Conservation (phyloP, 2,113 vertebrate species). For the Redunca redunca region DNA sequence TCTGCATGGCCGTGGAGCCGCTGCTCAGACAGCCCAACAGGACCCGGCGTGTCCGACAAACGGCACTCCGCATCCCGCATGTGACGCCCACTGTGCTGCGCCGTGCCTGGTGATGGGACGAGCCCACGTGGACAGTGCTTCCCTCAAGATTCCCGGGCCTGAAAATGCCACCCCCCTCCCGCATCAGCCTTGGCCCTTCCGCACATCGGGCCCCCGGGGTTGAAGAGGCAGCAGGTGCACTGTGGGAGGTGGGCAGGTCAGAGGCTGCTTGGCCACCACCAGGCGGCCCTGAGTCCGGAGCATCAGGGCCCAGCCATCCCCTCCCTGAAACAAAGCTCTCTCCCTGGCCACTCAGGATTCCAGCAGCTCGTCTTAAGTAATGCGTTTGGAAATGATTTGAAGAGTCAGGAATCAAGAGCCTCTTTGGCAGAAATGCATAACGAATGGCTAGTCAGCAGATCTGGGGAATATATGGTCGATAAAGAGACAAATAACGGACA, state of each 20-base stretch:
- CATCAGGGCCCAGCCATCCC: not conserved
- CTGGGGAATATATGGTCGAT: not conserved
- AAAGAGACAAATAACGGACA: fast-evolving
- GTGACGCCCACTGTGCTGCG: fast-evolving
- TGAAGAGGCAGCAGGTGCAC: fast-evolving
- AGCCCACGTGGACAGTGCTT: fast-evolving
- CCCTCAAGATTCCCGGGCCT: not conserved
- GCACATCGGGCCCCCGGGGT: fast-evolving
- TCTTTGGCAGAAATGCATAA: not conserved
- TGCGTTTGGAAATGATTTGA: not conserved
- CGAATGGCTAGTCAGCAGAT: not conserved
- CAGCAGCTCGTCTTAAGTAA: fast-evolving
- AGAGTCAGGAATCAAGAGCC: not conserved
- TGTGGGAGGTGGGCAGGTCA: fast-evolving
- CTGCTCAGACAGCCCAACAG: fast-evolving
- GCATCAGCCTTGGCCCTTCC: fast-evolving
- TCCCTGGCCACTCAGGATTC: not conserved
- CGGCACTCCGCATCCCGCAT: fast-evolving
- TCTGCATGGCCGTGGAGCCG: fast-evolving
- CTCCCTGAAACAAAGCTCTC: fast-evolving
- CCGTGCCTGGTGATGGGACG: fast-evolving
- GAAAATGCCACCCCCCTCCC: fast-evolving
- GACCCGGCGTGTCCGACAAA: fast-evolving
- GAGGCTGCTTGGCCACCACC: fast-evolving
- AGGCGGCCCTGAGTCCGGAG: not conserved